Evolutionary conservation across 2,888 invertebrate species (phyloP), one percentile per base, ranked within the genome.

Genomic region (Crocallis elinguaria): DNA sequence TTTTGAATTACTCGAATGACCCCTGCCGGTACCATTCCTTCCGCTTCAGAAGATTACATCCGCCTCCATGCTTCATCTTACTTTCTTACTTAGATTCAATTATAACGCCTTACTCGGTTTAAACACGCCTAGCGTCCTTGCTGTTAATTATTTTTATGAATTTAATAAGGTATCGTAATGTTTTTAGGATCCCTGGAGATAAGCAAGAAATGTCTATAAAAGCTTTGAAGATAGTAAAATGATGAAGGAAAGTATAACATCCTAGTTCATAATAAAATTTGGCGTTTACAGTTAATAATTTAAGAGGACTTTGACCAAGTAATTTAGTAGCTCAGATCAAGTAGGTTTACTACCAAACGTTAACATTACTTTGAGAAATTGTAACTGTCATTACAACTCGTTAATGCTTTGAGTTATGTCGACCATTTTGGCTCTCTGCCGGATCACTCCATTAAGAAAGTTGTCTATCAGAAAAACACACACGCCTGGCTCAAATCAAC

Each of bases 1-100:
- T 69, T 67, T 63, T 61, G 57, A 62, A 64, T 67, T 59, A 64
- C 57, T 63, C 56, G 59, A 65, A 60, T 66, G 62, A 64, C 62
- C 57, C 30, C 25, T 49, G 14, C 27, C 23, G 27, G 38, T 19
- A 21, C 49, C 52, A 39, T 45, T 33, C 21, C 29, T 13, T 41
- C 35, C 41, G 7, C 36, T 43, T 49, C 53, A n/a, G 12, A 17
- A 13, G 19, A 27, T 33, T 29, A 38, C 12, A 21, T 33, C 32
- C 17, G 23, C 23, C 23, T 38, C 23, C 12, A 8, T 32, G 12
- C 12, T 11, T 49, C 33, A 11, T 27, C 19, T 12, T 27, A 16
- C 33, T 27, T 25, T 32, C 35, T 45, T 41, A 46, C 43, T 46
- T 45, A 17, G 27, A 54, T 57, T 57, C 44, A 60, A 60, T 60